phyloP scores from a whole-genome alignment of 2,113 vertebrate species.

The Acanthochromis polyacanthus region DNA sequence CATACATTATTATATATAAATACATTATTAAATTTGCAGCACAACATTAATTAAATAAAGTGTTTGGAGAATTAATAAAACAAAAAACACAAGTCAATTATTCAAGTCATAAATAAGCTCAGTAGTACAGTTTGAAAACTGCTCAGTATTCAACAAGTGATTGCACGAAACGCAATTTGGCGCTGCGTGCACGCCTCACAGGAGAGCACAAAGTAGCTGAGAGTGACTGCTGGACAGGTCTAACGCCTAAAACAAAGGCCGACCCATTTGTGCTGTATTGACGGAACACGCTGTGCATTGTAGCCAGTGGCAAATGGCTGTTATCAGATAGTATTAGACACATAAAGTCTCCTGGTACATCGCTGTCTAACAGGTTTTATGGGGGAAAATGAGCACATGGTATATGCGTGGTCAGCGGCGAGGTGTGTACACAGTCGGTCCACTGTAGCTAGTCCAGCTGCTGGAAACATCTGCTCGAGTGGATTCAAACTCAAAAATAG shows the following conservation, averaged over 20 bases:
- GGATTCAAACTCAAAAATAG: slow-evolving; percentile 40
- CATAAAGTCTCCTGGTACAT: slow-evolving; percentile 5
- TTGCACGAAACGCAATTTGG: slow-evolving; percentile 3
- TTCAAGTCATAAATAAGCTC: not conserved
- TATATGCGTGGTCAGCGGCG: slow-evolving; percentile 17
- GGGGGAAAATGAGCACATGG: slow-evolving; percentile 12
- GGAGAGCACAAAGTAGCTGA: not conserved
- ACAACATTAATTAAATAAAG: not conserved
- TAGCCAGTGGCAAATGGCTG: not conserved
- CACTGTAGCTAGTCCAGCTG: slow-evolving; percentile 37
- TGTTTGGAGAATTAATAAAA: slow-evolving; percentile 2
- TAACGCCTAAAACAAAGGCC: not conserved
- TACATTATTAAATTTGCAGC: not conserved
- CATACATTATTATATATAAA: slow-evolving; percentile 4
- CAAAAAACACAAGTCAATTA: not conserved
- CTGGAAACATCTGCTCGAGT: slow-evolving; percentile 36
- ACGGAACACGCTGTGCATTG: not conserved
- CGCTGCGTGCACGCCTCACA: not conserved
- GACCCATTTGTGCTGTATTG: not conserved
- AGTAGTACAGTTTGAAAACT: not conserved
- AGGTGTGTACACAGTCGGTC: slow-evolving; percentile 16
- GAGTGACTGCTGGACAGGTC: not conserved
- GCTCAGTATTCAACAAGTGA: slow-evolving; percentile 5
- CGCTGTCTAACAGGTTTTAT: slow-evolving; percentile 6
- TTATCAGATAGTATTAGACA: slow-evolving; percentile 6